phyloP scores from a whole-genome alignment of 1,140 invertebrate species.

The Battus philenor region DNA sequence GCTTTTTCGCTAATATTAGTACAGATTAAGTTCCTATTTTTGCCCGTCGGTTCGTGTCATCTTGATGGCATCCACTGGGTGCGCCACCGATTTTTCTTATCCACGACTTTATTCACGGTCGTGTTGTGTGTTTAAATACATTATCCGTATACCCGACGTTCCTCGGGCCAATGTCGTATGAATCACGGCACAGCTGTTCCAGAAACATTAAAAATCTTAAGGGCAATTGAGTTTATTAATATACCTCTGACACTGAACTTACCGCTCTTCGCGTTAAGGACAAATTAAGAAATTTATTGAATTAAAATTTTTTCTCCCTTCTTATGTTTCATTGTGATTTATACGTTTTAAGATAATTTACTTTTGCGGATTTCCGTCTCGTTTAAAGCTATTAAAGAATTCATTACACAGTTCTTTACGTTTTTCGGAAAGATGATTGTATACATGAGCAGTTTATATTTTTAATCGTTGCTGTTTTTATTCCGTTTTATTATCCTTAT shows the following conservation, averaged over 20 bases:
- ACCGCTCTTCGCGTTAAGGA: slow-evolving; percentile 17
- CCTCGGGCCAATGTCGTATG: slow-evolving; percentile 62
- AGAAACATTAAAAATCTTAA: slow-evolving; percentile 64
- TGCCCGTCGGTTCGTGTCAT: slow-evolving; percentile 28
- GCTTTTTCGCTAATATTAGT: slow-evolving; percentile 49
- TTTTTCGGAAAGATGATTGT: too few relatives aligned
- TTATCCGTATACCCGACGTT: slow-evolving; percentile 44
- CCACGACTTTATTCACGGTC: slow-evolving; percentile 52
- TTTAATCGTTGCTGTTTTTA: too few relatives aligned
- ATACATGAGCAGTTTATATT: too few relatives aligned
- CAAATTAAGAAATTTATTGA: slow-evolving; percentile 23
- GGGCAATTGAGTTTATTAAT: slow-evolving; percentile 43
- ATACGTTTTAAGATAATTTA: slow-evolving; percentile 4
- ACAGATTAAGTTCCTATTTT: slow-evolving; percentile 37
- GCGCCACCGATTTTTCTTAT: slow-evolving; percentile 28
- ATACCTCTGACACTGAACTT: slow-evolving; percentile 32
- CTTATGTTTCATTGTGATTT: neutral
- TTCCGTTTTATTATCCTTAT: too few relatives aligned
- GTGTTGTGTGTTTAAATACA: slow-evolving; percentile 40
- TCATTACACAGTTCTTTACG: too few relatives aligned
- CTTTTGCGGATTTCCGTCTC: slow-evolving; percentile 2
- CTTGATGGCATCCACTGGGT: neutral
- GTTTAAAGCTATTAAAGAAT: slow-evolving; percentile 2
- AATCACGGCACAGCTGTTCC: slow-evolving; percentile 66
- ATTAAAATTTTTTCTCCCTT: slow-evolving; percentile 20